Conservation (phyloP, 2,888 invertebrate species). For the Drosophila paracracens region DNA sequence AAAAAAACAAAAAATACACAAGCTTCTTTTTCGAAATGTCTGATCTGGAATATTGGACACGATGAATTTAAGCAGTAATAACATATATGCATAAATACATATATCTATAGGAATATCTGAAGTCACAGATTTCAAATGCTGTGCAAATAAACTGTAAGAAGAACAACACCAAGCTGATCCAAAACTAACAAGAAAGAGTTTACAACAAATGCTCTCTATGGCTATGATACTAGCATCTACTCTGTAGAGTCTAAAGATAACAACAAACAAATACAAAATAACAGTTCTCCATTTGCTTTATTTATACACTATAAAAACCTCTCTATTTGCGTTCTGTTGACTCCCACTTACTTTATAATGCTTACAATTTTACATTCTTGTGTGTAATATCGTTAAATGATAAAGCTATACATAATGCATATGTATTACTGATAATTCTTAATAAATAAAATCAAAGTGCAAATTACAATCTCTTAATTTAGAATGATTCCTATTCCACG, state of each 20-base stretch:
- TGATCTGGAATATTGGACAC: background rate
- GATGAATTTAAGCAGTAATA: slow-evolving; percentile 38
- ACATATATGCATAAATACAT: slow-evolving; percentile 39
- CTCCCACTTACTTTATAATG: slow-evolving; percentile 47
- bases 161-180: slow-evolving; percentile 67
- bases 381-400: slow-evolving; percentile 71
- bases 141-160: slow-evolving; percentile 66
- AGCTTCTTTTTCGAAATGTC: slow-evolving; percentile 24
- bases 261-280: slow-evolving; percentile 29
- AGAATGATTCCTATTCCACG: slow-evolving; percentile 6
- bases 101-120: slow-evolving; percentile 31
- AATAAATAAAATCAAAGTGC: slow-evolving; percentile 68
- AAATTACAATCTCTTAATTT: slow-evolving; percentile 25
- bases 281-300: slow-evolving; percentile 47
- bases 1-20: slow-evolving; percentile 34
- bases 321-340: slow-evolving; percentile 52
- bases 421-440: slow-evolving; percentile 81
- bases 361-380: slow-evolving; percentile 66
- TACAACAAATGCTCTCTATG: slow-evolving; percentile 33
- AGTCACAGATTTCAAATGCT: slow-evolving; percentile 11
- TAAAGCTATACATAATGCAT: slow-evolving; percentile 61
- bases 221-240: slow-evolving; percentile 48
- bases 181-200: slow-evolving; percentile 37
- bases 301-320: slow-evolving; percentile 28
- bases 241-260: slow-evolving; percentile 38